These are phyloP conservation scores for Drosophila pseudoananassae DNA, from an alignment of 1,140 invertebrate species.

Conservation along the genomic window DNA sequence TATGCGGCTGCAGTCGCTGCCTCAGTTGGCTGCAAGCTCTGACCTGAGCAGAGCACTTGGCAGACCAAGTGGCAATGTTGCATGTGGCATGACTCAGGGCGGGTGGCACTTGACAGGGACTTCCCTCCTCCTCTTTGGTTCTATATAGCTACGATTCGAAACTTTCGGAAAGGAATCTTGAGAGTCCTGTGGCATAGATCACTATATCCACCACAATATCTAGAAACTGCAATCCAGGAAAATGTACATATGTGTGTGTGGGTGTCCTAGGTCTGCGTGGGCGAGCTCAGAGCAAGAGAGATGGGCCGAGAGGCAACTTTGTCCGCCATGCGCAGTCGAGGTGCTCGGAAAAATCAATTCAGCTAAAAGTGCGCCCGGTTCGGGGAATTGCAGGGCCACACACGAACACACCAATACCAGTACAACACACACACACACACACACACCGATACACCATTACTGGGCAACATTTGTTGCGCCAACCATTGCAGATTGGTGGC, in stretches of 20 bases:
- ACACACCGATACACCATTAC: constrained; percentile 8
- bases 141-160: too few species aligned
- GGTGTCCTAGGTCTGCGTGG: too few species aligned
- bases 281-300: background rate
- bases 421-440: constrained; percentile 35
- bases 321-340: constrained; percentile 78
- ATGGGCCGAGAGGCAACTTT: constrained; percentile 13
- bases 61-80: constrained; percentile 35
- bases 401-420: constrained; percentile 19
- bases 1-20: constrained; percentile 18
- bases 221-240: constrained; percentile 18
- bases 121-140: too few species aligned
- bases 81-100: constrained; percentile 14
- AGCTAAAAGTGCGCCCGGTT: constrained; percentile 80
- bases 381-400: constrained; percentile 57
- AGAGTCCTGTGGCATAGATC: too few species aligned
- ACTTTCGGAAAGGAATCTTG: too few species aligned
- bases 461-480: constrained; percentile 45
- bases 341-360: constrained; percentile 79
- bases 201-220: too few species aligned
- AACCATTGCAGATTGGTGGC: background rate
- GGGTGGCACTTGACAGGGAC: constrained; percentile 21
- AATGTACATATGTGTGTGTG: background rate
- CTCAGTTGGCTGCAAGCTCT: constrained; percentile 40
- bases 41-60: constrained; percentile 28